Conservation (phyloP, 2,797 vertebrate species). For the Sparidentex hasta region DNA sequence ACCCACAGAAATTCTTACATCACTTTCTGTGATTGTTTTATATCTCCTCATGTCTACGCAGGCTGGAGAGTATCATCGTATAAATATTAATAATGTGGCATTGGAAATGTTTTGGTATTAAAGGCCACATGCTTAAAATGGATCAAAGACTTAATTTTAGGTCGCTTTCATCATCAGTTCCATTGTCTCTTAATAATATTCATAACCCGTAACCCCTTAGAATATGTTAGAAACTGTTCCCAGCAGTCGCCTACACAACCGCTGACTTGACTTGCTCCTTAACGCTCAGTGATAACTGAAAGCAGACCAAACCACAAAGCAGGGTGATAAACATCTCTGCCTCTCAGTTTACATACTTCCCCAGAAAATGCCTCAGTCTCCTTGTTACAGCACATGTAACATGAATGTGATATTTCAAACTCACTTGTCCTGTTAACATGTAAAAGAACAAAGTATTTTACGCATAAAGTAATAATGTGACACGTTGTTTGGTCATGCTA, state of each 20-base stretch:
- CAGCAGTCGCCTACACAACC: slow-evolving; percentile 32
- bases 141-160: background rate
- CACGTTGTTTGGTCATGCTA: slow-evolving; percentile 12
- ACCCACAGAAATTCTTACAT: slow-evolving; percentile 2
- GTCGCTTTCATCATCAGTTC: background rate
- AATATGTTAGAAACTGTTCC: slow-evolving; percentile 22
- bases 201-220: slow-evolving; percentile 6
- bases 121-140: background rate
- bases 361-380: slow-evolving; percentile 28
- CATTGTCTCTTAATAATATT: slow-evolving; percentile 24
- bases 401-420: slow-evolving; percentile 20
- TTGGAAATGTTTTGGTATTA: slow-evolving; percentile 2
- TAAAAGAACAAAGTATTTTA: slow-evolving; percentile 25
- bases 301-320: slow-evolving; percentile 54
- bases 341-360: slow-evolving; percentile 38
- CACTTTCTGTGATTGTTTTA: background rate
- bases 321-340: slow-evolving; percentile 42
- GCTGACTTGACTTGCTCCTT: slow-evolving; percentile 45
- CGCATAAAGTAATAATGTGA: slow-evolving; percentile 25
- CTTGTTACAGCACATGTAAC: slow-evolving; percentile 15
- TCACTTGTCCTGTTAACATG: background rate
- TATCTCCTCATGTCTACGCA: background rate
- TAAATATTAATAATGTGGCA: slow-evolving; percentile 10
- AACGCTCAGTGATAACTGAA: slow-evolving; percentile 61
- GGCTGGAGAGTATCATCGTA: background rate